phyloP scores from a whole-genome alignment of 2,888 invertebrate species.

The Dichetophora obliterata region DNA sequence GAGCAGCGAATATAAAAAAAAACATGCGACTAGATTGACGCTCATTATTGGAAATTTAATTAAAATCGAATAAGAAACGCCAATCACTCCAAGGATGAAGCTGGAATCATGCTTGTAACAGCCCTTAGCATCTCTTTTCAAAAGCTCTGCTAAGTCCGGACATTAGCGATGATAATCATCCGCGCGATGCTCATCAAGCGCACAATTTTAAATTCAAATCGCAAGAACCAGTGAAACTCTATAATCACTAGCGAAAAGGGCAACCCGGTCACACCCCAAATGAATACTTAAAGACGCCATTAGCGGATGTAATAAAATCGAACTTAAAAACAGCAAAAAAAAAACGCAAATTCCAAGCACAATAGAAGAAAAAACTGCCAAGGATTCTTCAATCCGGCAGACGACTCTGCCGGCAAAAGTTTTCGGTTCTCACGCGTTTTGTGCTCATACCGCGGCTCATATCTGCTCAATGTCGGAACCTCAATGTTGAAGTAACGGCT shows the following conservation, averaged over 20 bases:
- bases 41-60: constrained; percentile 30
- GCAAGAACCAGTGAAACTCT: background rate
- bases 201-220: constrained; percentile 22
- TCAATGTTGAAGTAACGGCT: background rate
- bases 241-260: constrained; percentile 10
- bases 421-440: background rate
- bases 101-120: background rate
- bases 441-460: background rate
- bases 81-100: constrained; percentile 20
- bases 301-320: constrained; percentile 53
- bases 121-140: background rate
- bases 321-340: constrained; percentile 19
- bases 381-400: background rate
- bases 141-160: background rate
- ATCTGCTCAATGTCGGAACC: background rate
- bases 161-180: background rate
- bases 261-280: constrained; percentile 43
- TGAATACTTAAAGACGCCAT: constrained; percentile 51
- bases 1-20: background rate
- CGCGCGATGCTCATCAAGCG: constrained; percentile 13
- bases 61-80: constrained; percentile 35
- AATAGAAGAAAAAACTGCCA: background rate
- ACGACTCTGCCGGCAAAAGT: background rate
- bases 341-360: background rate
- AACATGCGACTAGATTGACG: background rate